Conservation (phyloP, 2,888 invertebrate species). For the Leptogaster cylindrica region DNA sequence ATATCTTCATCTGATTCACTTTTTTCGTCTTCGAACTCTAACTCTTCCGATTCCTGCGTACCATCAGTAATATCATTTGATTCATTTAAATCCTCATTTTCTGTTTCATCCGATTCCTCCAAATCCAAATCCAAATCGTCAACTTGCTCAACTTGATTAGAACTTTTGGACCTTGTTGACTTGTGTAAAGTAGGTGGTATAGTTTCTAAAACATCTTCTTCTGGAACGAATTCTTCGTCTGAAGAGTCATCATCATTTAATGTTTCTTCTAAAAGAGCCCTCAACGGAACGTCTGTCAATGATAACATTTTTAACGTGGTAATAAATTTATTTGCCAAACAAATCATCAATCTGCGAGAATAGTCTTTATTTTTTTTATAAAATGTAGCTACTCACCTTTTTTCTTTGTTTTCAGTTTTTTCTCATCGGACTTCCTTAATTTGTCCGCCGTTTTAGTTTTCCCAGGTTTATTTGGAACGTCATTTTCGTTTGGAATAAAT, state of each 20-base stretch:
- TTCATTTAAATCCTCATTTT: constrained; percentile 15
- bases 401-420: neutral
- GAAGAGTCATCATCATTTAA: constrained; percentile 33
- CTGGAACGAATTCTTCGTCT: constrained; percentile 42
- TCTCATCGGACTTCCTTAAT: constrained; percentile 27
- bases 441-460: no score
- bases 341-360: no score
- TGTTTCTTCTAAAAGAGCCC: neutral
- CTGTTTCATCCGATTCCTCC: neutral
- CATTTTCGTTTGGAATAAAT: constrained; percentile 11
- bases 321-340: no score
- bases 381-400: no score
- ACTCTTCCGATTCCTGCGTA: neutral
- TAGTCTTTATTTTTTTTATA: neutral
- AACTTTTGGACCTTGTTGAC: no score
- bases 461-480: no score
- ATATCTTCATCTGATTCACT: neutral
- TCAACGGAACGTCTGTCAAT: neutral
- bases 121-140: no score
- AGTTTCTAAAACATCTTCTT: no score
- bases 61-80: neutral
- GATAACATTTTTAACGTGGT: no score
- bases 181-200: no score
- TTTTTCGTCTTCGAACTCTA: neutral
- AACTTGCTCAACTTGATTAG: no score